A percentile compares a stretch with the other conserved stretches of the same genome.
Evolutionary conservation across 2,888 invertebrate genomes (phyloP).

Genomic region (Drosophila austrosaltans): DNA sequence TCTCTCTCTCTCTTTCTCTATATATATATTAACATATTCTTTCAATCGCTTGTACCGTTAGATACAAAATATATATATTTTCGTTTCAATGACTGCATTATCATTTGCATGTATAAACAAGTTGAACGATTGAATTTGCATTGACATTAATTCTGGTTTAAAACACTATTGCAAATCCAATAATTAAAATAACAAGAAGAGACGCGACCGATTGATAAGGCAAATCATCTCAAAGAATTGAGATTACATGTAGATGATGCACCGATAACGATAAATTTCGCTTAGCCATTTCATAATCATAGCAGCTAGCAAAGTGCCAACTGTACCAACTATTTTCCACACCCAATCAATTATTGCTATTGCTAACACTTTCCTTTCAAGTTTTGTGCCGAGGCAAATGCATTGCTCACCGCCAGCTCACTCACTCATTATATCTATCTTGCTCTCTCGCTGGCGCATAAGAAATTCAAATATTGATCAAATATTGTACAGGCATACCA

Average conservation of each 20-base stretch:
- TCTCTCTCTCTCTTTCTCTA: background rate
- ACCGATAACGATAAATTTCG: too few species aligned
- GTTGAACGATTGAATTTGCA: constrained; percentile 26
- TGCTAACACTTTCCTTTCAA: background rate
- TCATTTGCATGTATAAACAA: constrained; percentile 37
- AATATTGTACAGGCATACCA: background rate
- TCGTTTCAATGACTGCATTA: constrained; percentile 35
- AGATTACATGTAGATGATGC: too few species aligned
- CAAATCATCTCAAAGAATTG: background rate
- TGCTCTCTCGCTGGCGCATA: background rate
- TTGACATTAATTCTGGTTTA: background rate
- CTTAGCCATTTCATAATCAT: background rate
- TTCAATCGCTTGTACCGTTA: background rate
- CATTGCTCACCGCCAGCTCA: constrained; percentile 2
- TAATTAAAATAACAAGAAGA: background rate
- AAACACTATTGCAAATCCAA: background rate
- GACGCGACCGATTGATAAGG: background rate
- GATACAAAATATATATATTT: background rate
- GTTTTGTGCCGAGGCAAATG: constrained; percentile 1
- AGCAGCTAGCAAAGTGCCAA: constrained; percentile 1
- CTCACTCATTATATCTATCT: background rate
- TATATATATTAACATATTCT: background rate
- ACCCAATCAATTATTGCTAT: constrained; percentile 4
- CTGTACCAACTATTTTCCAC: background rate
- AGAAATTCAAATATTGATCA: constrained; percentile 5